Evolutionary conservation across 2,797 vertebrate species (phyloP).

Genomic region (Nyctalus aviator): DNA sequence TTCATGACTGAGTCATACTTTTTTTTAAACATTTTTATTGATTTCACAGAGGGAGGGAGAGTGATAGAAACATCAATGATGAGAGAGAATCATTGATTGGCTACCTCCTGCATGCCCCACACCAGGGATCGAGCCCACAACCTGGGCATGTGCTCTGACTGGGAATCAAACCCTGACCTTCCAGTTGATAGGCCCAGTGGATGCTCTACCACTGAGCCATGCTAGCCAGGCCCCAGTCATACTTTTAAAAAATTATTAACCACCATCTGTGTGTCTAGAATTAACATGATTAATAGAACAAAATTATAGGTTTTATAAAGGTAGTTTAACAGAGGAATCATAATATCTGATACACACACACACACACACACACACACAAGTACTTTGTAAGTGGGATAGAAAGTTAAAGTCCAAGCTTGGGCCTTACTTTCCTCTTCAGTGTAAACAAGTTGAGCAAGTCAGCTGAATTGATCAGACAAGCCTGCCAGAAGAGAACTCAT

Average conservation of each 20-base stretch:
- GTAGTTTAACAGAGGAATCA: conserved; percentile 50
- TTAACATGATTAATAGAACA: conserved; percentile 43
- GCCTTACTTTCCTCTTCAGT: conserved; percentile 41
- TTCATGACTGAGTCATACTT: conserved; percentile 1
- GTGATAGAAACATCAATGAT: not conserved
- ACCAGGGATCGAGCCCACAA: not conserved
- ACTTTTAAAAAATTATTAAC: conserved; percentile 14
- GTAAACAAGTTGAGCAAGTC: conserved; percentile 11
- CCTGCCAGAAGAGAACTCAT: conserved; percentile 30
- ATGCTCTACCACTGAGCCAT: not conserved
- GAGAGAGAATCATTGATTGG: not conserved
- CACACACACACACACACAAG: not conserved
- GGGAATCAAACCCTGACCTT: not conserved
- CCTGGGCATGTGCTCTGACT: not conserved
- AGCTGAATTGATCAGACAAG: conserved; percentile 17
- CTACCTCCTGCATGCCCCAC: not conserved
- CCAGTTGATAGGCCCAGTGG: not conserved
- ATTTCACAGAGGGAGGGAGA: not conserved
- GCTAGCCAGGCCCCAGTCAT: not conserved
- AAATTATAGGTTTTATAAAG: not conserved
- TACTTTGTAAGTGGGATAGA: not conserved
- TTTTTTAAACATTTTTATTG: not conserved
- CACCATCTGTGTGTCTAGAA: conserved; percentile 25
- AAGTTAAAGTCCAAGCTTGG: not conserved
- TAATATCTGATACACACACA: not conserved